Percentiles rank a stretch among this genome's conserved stretches.
These are phyloP conservation scores for Geodia barretti DNA, from an alignment of 37 sponge, comb jelly and placozoan genomes.

Conservation along the genomic window DNA sequence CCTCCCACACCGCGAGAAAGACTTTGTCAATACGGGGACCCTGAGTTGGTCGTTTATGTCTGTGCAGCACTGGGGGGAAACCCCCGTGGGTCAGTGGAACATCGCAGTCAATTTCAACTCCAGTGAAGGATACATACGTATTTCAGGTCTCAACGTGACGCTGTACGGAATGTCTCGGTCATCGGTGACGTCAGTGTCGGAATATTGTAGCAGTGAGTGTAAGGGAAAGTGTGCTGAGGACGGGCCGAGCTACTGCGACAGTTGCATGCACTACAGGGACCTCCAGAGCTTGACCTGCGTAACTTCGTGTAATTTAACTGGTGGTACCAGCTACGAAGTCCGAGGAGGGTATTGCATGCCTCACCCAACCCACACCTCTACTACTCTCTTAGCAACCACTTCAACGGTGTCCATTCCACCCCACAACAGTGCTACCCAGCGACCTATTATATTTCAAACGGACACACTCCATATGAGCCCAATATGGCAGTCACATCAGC, in stretches of 20 bases:
- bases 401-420: too few species aligned
- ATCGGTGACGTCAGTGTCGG: neutral
- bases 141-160: neutral
- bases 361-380: too few species aligned
- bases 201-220: neutral
- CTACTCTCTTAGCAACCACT: too few species aligned
- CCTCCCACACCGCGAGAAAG: constrained; percentile 44
- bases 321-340: neutral
- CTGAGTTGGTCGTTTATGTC: constrained; percentile 6
- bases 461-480: too few species aligned
- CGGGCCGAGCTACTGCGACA: neutral
- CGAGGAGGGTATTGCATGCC: neutral
- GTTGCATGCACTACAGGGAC: neutral
- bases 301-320: neutral
- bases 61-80: neutral
- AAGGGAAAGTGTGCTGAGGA: neutral
- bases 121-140: neutral
- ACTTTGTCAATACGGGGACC: constrained; percentile 26
- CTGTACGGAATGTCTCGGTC: neutral
- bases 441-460: too few species aligned
- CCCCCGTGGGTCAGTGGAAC: neutral
- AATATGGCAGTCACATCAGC: too few species aligned
- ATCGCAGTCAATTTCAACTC: neutral
- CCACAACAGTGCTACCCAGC: too few species aligned
- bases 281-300: neutral